Percentiles rank a stretch among this genome's conserved stretches.
Conservation (phyloP, 1,140 invertebrate species). For the Eriocheir sinensis region DNA sequence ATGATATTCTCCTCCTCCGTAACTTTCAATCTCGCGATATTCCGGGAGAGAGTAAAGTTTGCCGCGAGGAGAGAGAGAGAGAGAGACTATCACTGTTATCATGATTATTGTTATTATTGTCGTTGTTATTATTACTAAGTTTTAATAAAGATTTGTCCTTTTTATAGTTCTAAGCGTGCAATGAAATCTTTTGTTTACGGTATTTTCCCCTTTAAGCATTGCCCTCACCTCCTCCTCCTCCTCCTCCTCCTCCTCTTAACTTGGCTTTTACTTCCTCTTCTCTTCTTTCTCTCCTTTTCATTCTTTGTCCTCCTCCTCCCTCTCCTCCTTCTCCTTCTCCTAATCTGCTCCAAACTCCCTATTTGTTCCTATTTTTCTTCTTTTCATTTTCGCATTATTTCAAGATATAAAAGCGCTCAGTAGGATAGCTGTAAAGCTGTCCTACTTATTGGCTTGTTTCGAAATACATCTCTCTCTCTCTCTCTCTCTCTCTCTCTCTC, state of each 20-base stretch:
- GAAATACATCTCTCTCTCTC: slow-evolving; percentile 23
- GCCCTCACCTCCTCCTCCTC: not conserved
- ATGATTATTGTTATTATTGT: no score
- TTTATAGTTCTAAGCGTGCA: not conserved
- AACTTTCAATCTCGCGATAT: slow-evolving; percentile 2
- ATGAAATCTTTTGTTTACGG: not conserved
- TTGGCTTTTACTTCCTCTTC: not conserved
- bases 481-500: not conserved
- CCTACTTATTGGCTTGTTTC: no score
- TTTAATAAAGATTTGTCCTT: slow-evolving; percentile 5
- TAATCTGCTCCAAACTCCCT: no score
- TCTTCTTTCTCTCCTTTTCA: not conserved
- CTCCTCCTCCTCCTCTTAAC: not conserved
- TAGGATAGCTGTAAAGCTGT: no score
- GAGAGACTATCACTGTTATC: no score
- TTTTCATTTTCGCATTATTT: not conserved
- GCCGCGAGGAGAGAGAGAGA: not conserved
- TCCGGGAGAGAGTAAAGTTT: not conserved
- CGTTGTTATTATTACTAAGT: not conserved
- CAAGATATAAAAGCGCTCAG: no score
- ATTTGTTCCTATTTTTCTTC: no score
- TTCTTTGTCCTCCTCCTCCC: no score
- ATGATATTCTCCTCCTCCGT: not conserved
- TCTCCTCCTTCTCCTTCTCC: no score
- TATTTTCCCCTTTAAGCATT: not conserved